Percentiles rank a stretch among this genome's conserved stretches.
Evolutionary conservation across 2,113 vertebrate genomes (phyloP).

Genomic region (Gymnogyps californianus): DNA sequence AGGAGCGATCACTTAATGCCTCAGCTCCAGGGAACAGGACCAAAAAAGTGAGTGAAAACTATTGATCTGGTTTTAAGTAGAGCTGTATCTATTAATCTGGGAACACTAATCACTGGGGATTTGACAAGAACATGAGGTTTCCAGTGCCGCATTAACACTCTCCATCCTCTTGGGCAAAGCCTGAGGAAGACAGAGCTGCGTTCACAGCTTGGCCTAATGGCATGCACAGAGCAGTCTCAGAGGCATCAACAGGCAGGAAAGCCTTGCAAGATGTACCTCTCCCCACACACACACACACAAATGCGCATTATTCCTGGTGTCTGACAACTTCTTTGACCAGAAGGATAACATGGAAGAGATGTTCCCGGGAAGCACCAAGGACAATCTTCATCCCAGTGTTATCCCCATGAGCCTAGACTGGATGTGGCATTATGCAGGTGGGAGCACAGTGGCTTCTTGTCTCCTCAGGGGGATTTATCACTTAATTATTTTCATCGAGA

Average conservation of each 20-base stretch:
- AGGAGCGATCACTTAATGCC: background rate
- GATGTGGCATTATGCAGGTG: background rate
- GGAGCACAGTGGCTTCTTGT: background rate
- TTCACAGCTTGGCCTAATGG: background rate
- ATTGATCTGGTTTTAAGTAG: background rate
- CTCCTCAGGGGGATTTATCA: background rate
- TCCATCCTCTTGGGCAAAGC: background rate
- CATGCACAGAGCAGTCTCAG: fast-evolving
- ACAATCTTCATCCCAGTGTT: background rate
- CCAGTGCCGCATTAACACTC: background rate
- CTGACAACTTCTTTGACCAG: background rate
- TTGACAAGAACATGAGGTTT: background rate
- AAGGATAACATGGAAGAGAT: background rate
- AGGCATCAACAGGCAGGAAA: background rate
- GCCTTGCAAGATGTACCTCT: background rate
- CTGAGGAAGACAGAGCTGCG: background rate
- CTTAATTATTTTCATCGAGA: background rate
- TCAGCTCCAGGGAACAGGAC: background rate
- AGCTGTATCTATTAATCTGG: conserved; percentile 7
- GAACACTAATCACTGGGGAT: background rate
- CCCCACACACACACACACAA: background rate
- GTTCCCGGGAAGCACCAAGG: background rate
- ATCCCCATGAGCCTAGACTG: background rate
- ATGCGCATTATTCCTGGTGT: background rate
- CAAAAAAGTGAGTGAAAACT: background rate